Evolutionary conservation across 2,113 vertebrate species (phyloP), one percentile per base, ranked within the genome.

Genomic region (Thymallus thymallus): DNA sequence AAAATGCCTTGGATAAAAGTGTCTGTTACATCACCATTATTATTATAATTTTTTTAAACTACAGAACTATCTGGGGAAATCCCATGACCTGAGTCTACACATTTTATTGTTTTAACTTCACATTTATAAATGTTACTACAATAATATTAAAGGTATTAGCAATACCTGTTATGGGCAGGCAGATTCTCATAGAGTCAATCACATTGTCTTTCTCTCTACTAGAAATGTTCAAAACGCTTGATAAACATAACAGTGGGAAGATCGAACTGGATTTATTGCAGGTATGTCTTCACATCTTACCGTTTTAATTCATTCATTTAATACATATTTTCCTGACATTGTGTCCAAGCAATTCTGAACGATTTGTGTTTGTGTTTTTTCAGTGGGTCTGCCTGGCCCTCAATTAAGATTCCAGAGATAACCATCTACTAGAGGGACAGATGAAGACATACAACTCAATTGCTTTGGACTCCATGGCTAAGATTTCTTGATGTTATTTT

Each of bases 201-300:
- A 55, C 14, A 41, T 35, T 16, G 23, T 69, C 1, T n/a, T 51
- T 58, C 45, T 14, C 20, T 41, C 22, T 14, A 22, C 76, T 30
- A 91, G 91, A 83, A 68, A 87, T 89, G 75, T 92, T 92, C 76
- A 75, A 81, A 35, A 85, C 80, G 30, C 79, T 91, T 67, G 90
- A 91, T 30, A 82, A 79, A 64, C 84, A 79, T 35, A 72, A 83
- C 14, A 79, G 46, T 5, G 89, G 89, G 10, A 82, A 63, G 72
- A 90, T 91, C 24, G 77, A 88, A 29, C 78, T 91, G 71, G 82
- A 90, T 76, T 68, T 91, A 45, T 72, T 83, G 68, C 84, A 91
- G 88, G 90, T 91, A 80, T 51, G 48, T 51, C 35, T 41, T 41
- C 35, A 41, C 35, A 41, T 51, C 48, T 51, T 18, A 51, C 16